These are phyloP conservation scores for Tolmerus cingulatus DNA, from an alignment of 2,888 invertebrate species.

Conservation along the genomic window DNA sequence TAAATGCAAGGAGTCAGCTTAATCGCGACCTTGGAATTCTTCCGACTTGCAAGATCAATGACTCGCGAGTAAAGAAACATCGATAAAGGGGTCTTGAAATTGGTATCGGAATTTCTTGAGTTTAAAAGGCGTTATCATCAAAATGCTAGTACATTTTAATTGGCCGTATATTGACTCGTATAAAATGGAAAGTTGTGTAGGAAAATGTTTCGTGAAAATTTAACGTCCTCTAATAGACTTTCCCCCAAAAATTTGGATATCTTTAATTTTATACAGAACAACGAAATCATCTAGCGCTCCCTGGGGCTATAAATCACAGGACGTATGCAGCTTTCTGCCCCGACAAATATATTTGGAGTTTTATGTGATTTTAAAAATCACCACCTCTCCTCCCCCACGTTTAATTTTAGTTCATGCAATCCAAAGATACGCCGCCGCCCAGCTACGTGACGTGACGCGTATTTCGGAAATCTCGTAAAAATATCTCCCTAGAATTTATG, in stretches of 20 bases:
- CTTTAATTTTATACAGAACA: background rate
- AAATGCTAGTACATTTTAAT: too few relatives aligned
- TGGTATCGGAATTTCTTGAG: too few relatives aligned
- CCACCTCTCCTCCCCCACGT: background rate
- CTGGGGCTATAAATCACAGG: background rate
- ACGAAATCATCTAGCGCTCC: background rate
- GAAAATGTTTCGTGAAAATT: too few relatives aligned
- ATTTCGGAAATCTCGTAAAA: background rate
- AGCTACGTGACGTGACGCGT: background rate
- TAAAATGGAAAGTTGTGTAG: too few relatives aligned
- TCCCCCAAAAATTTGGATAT: background rate
- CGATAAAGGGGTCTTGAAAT: too few relatives aligned
- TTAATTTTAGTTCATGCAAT: constrained; percentile 17
- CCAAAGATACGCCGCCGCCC: background rate
- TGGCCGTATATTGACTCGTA: too few relatives aligned
- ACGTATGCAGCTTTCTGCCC: background rate
- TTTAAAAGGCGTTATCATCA: too few relatives aligned
- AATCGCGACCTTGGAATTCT: background rate
- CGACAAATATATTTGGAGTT: constrained; percentile 6
- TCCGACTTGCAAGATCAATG: background rate
- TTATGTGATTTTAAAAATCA: constrained; percentile 28
- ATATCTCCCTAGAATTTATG: background rate
- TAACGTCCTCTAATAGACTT: background rate
- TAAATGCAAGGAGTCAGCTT: background rate
- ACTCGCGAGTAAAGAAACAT: too few relatives aligned